Evolutionary conservation across 1,140 invertebrate species (phyloP), one percentile per base, ranked within the genome.

Genomic region (Linepithema humile): DNA sequence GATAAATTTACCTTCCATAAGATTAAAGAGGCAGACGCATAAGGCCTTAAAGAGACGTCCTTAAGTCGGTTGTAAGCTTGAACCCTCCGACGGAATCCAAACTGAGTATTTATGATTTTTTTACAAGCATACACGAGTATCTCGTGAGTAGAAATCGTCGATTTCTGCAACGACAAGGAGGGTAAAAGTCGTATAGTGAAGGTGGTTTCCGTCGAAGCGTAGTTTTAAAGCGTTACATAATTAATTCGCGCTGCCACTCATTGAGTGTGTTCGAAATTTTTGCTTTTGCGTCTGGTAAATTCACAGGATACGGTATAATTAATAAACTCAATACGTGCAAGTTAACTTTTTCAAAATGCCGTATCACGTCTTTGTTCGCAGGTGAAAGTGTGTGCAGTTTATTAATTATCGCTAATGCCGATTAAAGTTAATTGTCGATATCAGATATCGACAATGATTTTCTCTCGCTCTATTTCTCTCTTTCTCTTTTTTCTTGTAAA

Each of bases 251-350:
- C 45, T 17, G 60, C 35, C 59, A 64, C 73, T 62, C 35, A 17
- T 9, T 2, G n/a, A 32, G 17, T 1, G 38, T 15, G 26, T 38
- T 59, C 62, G 74, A 80, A 70, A 84, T 84, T 80, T 84, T 78
- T 80, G 64, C 20, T 53, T 80, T 80, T 80, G 48, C 67, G 45
- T 20, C 17, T 20, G 40, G 12, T 80, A 69, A 59, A 74, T 75
- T 35, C 78, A 60, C 48, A 43, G 26, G n/a, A 77, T 67, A 84
- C 43, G 38, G 23, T 40, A 84, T 84, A 84, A 84, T 84, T 84
- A 84, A 62, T 55, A 40, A 53, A 57, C 74, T 59, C 80, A 80
- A 80, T 80, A 67, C 53, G 43, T 60, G 45, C 83, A 23, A 84
- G 75, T 48, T 80, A 69, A 84, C 83, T 43, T 67, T 77, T 84